Evolutionary conservation across 2,797 vertebrate genomes (phyloP).

Genomic region (Pogoniulus pusillus): DNA sequence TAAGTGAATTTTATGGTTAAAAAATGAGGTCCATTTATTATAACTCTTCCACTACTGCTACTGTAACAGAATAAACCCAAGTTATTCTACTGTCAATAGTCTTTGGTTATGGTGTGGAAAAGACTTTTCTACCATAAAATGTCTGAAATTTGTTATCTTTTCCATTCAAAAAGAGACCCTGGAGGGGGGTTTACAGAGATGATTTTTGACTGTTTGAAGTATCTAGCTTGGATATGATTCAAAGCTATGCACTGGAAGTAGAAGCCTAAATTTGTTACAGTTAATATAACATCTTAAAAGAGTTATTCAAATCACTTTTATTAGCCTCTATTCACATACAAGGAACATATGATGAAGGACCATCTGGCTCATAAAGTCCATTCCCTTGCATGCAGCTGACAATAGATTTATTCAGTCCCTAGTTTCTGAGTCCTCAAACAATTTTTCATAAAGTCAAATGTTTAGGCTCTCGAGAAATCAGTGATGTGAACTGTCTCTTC

Average conservation of each 20-base stretch:
- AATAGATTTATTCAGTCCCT: not conserved
- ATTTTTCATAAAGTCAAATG: not conserved
- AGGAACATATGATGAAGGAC: not conserved
- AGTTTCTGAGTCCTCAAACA: not conserved
- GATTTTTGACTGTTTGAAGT: not conserved
- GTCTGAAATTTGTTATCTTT: not conserved
- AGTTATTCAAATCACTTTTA: not conserved
- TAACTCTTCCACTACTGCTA: not conserved
- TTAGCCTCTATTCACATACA: not conserved
- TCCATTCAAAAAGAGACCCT: not conserved
- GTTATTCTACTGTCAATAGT: not conserved
- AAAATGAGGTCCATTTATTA: not conserved
- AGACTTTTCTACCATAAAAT: not conserved
- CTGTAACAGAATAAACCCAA: not conserved
- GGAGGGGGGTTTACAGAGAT: accelerated
- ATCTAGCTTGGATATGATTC: not conserved
- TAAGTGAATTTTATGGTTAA: not conserved
- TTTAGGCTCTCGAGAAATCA: not conserved
- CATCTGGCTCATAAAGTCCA: not conserved
- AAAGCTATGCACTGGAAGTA: not conserved
- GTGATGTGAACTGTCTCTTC: not conserved
- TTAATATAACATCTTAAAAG: not conserved
- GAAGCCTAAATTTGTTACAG: not conserved
- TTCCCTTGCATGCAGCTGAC: not conserved
- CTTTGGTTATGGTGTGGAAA: not conserved